Conservation (phyloP, 2,113 vertebrate species). For the Platichthys flesus region DNA sequence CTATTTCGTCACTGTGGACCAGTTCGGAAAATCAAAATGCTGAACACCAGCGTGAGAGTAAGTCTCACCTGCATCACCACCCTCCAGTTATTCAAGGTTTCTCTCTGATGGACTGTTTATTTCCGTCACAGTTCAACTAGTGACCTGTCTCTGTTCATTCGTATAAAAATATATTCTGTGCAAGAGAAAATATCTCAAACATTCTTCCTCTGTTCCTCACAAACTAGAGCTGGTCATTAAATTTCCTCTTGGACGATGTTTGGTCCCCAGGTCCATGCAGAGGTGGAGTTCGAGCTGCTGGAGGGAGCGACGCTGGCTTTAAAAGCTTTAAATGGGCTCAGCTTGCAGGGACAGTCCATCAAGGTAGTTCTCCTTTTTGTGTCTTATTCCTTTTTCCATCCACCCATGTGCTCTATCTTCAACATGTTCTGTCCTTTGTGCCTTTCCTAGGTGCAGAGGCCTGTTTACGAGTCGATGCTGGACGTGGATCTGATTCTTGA, state of each 20-base stretch:
- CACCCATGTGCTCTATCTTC: background rate
- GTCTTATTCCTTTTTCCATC: background rate
- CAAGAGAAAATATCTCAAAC: no score
- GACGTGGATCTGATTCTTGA: conserved; percentile 83
- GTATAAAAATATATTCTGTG: no score
- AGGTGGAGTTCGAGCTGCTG: conserved; percentile 85
- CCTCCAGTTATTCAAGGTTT: background rate
- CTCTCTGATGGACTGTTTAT: no score
- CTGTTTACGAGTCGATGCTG: conserved; percentile 80
- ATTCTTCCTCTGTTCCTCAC: no score
- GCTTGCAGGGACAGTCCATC: conserved; percentile 53
- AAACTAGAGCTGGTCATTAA: no score
- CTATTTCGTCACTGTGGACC: conserved; percentile 85
- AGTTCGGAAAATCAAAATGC: conserved; percentile 78
- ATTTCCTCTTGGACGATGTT: background rate
- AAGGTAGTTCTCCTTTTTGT: conserved; percentile 51
- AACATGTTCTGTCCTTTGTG: background rate
- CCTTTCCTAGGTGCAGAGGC: conserved; percentile 85
- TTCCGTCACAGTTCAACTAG: no score
- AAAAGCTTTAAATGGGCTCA: conserved; percentile 77
- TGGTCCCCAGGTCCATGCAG: conserved; percentile 84
- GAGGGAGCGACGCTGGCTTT: conserved; percentile 89
- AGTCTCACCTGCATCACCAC: background rate
- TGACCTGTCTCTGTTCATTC: no score
- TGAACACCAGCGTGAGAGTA: conserved; percentile 82